phyloP scores from a whole-genome alignment of 2,797 vertebrate species.

The Lagorchestes hirsutus region DNA sequence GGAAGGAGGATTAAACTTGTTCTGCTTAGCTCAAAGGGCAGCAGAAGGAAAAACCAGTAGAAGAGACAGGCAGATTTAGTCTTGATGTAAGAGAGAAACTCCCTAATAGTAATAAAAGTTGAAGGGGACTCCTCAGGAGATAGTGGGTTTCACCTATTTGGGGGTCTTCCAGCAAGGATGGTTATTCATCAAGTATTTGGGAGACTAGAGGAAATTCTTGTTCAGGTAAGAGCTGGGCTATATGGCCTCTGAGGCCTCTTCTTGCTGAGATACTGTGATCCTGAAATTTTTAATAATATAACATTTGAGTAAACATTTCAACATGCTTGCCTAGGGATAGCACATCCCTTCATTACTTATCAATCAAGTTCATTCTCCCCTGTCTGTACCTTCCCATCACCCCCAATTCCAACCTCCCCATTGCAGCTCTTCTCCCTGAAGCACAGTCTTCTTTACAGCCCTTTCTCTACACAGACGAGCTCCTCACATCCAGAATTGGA shows the following conservation, averaged over 20 bases:
- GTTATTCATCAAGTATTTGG: neutral
- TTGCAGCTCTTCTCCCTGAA: conserved; percentile 94
- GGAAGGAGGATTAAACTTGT: neutral
- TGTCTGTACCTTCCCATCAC: conserved; percentile 91
- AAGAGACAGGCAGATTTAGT: neutral
- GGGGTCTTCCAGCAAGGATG: neutral
- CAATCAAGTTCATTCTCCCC: conserved; percentile 94
- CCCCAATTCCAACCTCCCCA: conserved; percentile 95
- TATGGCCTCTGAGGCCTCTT: neutral
- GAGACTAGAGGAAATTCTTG: neutral
- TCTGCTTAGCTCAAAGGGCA: neutral
- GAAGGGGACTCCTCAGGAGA: neutral
- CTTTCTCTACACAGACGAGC: conserved; percentile 94
- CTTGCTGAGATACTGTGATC: neutral
- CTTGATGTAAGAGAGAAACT: neutral
- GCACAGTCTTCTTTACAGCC: conserved; percentile 94
- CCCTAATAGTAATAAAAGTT: neutral
- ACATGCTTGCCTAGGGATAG: conserved; percentile 88
- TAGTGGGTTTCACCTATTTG: neutral
- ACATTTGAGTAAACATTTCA: neutral
- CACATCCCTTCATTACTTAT: conserved; percentile 89
- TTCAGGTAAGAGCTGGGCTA: neutral
- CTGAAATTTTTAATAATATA: neutral
- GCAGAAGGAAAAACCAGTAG: neutral
- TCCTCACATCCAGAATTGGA: conserved; percentile 93